Base-by-base conservation (phyloP, 2,113 vertebrate species). In the Orientallactaga bullata region DNA sequence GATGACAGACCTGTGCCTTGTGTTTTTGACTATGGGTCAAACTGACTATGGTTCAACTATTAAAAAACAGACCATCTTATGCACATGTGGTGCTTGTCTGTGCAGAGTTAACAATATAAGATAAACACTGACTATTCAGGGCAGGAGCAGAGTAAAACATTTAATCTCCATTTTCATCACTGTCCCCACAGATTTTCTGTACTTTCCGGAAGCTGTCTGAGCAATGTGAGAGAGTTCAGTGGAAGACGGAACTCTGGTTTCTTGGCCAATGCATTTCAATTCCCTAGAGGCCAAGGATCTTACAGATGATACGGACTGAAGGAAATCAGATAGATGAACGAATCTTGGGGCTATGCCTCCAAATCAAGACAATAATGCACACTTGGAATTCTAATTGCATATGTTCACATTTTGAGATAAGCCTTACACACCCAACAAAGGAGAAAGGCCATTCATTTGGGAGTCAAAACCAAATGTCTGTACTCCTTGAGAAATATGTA, bases 401-500 rank as follows among this genome's bases (percentile, higher is more conserved):
- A 32, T 21, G 42, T 6, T 94, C 39, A 88, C 83, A 87, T 91
- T 17, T 91, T 16, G 8, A 91, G n/a, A 42, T 47, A 66, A 82
- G 23, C 13, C 6, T 4, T 18, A 73, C 0, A 73, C 6, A 73
- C 6, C 6, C 28, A 89, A 69, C 23, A 85, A 85, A 47, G 23
- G 13, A 79, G 51, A 66, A 89, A 91, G 55, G 55, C 51, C n/a
- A 66, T 73, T 37, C 15, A 85, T 23, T 26, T 12, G 73, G n/a
- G 39, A 85, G 15, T 88, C 32, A 91, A 76, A 93, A 15, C 3
- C 42, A 90, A 79, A 71, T n/a, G 76, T 66, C 90, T 86, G 84
- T 2, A 72, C 5, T 91, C 79, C 20, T 89, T 68, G 58, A 81
- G 51, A 88, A 85, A 74, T 82, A 61, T 0, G 16, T 92, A 88